Base-by-base conservation (phyloP, 2,113 vertebrate genomes). In the Arizona elegans region DNA sequence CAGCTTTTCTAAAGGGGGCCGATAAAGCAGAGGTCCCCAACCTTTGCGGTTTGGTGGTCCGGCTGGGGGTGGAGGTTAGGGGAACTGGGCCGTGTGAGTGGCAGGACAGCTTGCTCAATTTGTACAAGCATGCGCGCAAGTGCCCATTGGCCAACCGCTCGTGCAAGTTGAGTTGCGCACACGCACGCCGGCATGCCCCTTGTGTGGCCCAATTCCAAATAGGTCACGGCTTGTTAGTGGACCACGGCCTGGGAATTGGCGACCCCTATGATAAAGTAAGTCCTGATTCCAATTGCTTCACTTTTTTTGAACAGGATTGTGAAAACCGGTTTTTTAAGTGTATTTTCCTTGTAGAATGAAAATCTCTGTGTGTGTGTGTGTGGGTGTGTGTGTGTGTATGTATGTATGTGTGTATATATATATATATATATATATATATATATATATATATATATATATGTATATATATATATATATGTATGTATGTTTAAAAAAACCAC, bases 121-220 rank as follows among this genome's bases (percentile, higher is more conserved):
- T 65, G 62, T 29, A 13, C 4, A 65, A n/a, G 29, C 29, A 7
- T 0, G 24, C 24, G 5, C 0, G 12, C 3, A 1, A 13, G 1
- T 65, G 62, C 29, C 62, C 26, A n/a, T 1, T 8, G 12, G 11
- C 4, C 26, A 12, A 5, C 29, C 5, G 0, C 62, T 65, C 0
- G 1, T 65, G 62, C 62, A 65, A n/a, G 11, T 65, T 65, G 11
- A n/a, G 62, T 65, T 65, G 10, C 4, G 0, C 62, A 13, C 5
- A 7, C 1, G 0, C 62, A 13, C 1, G 3, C 26, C 10, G 4
- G 3, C 62, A 11, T 11, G 62, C 62, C 62, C n/a, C 62, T 65
- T 26, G 12, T 65, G 62, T 11, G 11, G 29, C 11, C 62, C 29
- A n/a, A n/a, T 65, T n/a, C 62, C 62, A 29, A 26, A 26, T 62